Percentiles rank a stretch among this genome's conserved stretches.
phyloP scores from a whole-genome alignment of 2,113 vertebrate genomes.

The Centropus unirufus region DNA sequence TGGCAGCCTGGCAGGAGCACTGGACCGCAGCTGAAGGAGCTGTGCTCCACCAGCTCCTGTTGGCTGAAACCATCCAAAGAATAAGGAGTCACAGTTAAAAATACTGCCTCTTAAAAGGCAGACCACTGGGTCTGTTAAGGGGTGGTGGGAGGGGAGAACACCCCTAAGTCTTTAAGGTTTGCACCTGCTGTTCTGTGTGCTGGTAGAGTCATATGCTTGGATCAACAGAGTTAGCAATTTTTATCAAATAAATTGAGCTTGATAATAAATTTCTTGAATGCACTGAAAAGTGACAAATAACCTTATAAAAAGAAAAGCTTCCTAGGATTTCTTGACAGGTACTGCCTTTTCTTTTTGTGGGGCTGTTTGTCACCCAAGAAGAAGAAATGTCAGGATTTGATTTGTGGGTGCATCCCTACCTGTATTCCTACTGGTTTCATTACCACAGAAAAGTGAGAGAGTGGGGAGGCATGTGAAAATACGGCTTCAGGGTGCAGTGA shows the following conservation, averaged over 20 bases:
- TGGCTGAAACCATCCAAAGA: not conserved
- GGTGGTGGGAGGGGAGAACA: too few species aligned
- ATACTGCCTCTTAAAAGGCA: not conserved
- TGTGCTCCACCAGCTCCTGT: not conserved
- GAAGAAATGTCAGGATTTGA: not conserved
- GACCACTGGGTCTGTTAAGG: not conserved
- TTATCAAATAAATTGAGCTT: not conserved
- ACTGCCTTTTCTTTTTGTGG: not conserved
- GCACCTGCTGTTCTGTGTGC: not conserved
- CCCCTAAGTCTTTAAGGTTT: not conserved
- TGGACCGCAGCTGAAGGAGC: not conserved
- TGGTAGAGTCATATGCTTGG: not conserved
- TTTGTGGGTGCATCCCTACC: not conserved
- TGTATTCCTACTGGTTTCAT: not conserved
- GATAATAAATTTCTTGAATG: not conserved
- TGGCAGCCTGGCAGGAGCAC: accelerated
- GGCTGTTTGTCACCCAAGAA: not conserved
- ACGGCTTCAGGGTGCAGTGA: not conserved
- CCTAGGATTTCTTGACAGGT: not conserved
- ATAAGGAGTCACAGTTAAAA: not conserved
- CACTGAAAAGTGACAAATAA: not conserved
- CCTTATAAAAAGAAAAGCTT: not conserved
- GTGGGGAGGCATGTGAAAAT: not conserved
- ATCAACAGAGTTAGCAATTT: not conserved
- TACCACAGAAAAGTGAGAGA: accelerated